phyloP scores from a whole-genome alignment of 2,888 invertebrate species.

The Cheilosia pagana region DNA sequence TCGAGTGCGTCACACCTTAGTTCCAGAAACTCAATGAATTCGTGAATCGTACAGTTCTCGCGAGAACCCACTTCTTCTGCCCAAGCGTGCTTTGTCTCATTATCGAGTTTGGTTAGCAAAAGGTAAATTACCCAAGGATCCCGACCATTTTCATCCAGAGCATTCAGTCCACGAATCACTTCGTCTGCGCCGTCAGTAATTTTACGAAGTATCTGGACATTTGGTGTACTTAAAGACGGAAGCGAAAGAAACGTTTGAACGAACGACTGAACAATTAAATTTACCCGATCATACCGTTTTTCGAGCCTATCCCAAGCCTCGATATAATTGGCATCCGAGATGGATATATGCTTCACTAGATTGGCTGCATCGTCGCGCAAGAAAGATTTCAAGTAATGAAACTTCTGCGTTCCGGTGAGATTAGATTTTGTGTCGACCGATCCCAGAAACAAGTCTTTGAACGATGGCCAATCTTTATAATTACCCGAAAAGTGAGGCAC shows the following conservation, averaged over 20 bases:
- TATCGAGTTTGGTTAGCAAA: constrained; percentile 13
- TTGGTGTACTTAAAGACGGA: background rate
- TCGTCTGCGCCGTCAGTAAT: constrained; percentile 19
- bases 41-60: background rate
- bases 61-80: constrained; percentile 1
- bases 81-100: background rate
- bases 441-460: constrained; percentile 66
- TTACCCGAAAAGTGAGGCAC: constrained; percentile 55
- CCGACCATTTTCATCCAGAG: constrained; percentile 1
- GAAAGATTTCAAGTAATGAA: constrained; percentile 68
- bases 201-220: constrained; percentile 1
- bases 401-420: constrained; percentile 60
- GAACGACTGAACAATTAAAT: constrained; percentile 27
- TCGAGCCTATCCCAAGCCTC: constrained; percentile 37
- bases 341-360: constrained; percentile 58
- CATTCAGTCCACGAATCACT: constrained; percentile 20
- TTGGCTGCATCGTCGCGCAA: constrained; percentile 57
- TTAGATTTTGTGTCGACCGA: constrained; percentile 47
- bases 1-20: constrained; percentile 6
- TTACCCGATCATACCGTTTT: constrained; percentile 9
- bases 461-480: constrained; percentile 71
- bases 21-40: background rate
- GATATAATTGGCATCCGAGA: constrained; percentile 59
- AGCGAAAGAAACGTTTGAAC: constrained; percentile 9
- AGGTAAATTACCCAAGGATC: constrained; percentile 29